phyloP scores from a whole-genome alignment of 2,888 invertebrate species.

The Aphidius colemani region DNA sequence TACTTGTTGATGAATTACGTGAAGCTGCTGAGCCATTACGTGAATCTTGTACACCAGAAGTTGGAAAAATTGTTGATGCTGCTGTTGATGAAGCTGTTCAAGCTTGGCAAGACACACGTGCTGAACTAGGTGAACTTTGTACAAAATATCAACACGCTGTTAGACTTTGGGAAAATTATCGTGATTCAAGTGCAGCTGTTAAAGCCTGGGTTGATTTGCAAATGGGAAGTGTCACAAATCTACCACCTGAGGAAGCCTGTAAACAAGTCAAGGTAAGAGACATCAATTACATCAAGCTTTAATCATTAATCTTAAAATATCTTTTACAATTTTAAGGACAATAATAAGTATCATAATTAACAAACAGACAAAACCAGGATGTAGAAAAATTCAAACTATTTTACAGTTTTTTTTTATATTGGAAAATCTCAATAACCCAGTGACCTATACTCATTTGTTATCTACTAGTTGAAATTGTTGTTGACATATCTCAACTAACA shows the following conservation, averaged over 20 bases:
- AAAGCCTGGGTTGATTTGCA: constrained; percentile 77
- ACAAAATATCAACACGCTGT: constrained; percentile 81
- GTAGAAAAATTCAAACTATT: not conserved
- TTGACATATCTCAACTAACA: too few relatives aligned
- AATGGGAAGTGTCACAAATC: constrained; percentile 72
- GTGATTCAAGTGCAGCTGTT: constrained; percentile 77
- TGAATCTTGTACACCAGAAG: constrained; percentile 71
- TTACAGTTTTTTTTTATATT: too few relatives aligned
- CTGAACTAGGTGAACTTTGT: constrained; percentile 76
- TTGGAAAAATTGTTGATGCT: constrained; percentile 74
- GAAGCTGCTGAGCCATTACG: constrained; percentile 75
- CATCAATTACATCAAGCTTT: not conserved
- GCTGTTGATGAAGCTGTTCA: constrained; percentile 79
- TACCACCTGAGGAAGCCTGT: constrained; percentile 74
- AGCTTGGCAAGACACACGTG: constrained; percentile 81
- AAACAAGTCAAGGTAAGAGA: constrained; percentile 73
- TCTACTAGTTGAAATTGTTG: too few relatives aligned
- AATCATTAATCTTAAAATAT: not conserved
- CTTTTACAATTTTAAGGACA: not conserved
- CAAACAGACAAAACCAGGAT: not conserved
- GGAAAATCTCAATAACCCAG: too few relatives aligned
- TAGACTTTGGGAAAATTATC: constrained; percentile 79
- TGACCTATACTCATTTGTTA: too few relatives aligned
- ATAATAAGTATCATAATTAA: not conserved
- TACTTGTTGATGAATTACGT: constrained; percentile 73